Conservation (phyloP, 1,140 invertebrate species). For the Drosophila rufa region DNA sequence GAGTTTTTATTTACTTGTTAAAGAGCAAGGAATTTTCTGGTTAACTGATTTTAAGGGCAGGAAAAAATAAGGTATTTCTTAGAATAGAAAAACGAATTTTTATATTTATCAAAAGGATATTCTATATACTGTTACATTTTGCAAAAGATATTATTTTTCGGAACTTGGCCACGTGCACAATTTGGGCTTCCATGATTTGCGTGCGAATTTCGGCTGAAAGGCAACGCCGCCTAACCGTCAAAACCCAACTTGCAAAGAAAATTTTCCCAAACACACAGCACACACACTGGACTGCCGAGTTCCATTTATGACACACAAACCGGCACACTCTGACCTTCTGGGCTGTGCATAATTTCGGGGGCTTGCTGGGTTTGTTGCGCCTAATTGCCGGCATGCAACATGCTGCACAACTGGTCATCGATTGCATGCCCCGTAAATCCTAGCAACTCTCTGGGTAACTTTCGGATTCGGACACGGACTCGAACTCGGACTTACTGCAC, state of each 20-base stretch:
- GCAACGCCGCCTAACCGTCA: slow-evolving; percentile 16
- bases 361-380: slow-evolving; percentile 29
- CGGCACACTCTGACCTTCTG: slow-evolving; percentile 35
- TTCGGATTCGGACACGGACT: slow-evolving; percentile 13
- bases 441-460: slow-evolving; percentile 36
- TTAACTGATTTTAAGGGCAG: neutral
- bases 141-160: neutral
- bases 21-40: neutral
- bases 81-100: neutral
- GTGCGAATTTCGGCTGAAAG: slow-evolving; percentile 35
- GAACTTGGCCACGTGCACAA: slow-evolving; percentile 6
- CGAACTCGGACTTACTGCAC: neutral
- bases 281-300: neutral
- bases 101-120: neutral
- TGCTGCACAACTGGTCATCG: slow-evolving; percentile 62
- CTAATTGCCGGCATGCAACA: slow-evolving; percentile 77
- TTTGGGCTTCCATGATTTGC: slow-evolving; percentile 32
- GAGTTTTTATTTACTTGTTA: neutral
- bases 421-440: slow-evolving; percentile 80
- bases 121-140: neutral
- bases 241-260: slow-evolving; percentile 23
- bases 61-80: neutral
- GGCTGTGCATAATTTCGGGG: slow-evolving; percentile 46
- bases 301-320: slow-evolving; percentile 29
- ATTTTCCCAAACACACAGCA: neutral